Base-by-base conservation (phyloP, 1,140 invertebrate species). In the Aphaenogaster floridana region DNA sequence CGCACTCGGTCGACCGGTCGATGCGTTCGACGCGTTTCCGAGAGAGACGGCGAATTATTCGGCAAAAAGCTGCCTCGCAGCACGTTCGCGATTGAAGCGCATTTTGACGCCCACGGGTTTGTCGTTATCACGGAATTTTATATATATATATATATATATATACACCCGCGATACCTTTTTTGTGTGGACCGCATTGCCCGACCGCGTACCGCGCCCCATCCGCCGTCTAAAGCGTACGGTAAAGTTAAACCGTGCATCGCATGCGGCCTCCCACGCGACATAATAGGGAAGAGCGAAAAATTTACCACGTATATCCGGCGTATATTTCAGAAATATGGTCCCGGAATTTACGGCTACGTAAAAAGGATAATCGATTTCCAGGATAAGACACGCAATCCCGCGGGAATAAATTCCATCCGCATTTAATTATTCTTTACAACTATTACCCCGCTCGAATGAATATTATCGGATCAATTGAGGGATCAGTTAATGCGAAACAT, bases 41-140 rank as follows among this genome's bases (percentile, higher is more conserved):
- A 52, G 17, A 64, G 63, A 80, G 13, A 80, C 5, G 9, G 61
- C 13, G 48, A 81, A 69, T 81, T 81, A 81, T 71, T 66, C 9
- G n/a, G n/a, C n/a, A 69, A 81, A 81, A 81, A 69, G n/a, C 78
- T 5, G 64, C 4, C 34, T 36, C 11, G 76, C 6, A 13, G 61
- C 45, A 68, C 45, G 13, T 52, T 48, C 42, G 68, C 68, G 17
- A 59, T 48, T 61, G 54, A 34, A 42, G 34, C 15, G 17, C 39
- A 42, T 84, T 84, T 61, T 59, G 42, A 84, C 52, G 42, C 45
- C 61, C 77, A 52, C 78, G 13, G 39, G 42, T 59, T 71, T 81
- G 42, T 83, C 80, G 57, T 84, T 74, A 50, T n/a, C 17, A 48
- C 63, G 11, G 48, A 80, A 64, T 54, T 80, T 4, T 74, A 74